Percentiles rank a stretch among this genome's conserved stretches.
Evolutionary conservation across 2,888 invertebrate species (phyloP).

Genomic region (Noctua comes): DNA sequence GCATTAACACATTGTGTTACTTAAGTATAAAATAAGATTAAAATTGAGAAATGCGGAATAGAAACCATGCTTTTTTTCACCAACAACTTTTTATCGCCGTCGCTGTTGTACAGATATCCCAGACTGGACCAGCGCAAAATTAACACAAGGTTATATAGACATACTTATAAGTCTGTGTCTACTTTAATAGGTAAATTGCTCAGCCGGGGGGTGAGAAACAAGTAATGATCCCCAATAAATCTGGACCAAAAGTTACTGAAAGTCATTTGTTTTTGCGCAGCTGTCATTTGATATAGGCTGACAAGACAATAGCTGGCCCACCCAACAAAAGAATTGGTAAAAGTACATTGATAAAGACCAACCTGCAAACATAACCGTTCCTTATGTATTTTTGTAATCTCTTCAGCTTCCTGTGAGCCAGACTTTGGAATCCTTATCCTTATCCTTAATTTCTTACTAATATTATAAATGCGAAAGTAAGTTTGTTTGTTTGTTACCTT

Average conservation of each 20-base stretch:
- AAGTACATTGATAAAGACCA: not conserved
- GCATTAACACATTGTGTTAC: too few species aligned
- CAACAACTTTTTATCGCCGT: not conserved
- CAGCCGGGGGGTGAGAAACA: not conserved
- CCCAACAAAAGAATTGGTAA: not conserved
- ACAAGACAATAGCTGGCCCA: not conserved
- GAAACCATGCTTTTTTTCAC: too few species aligned
- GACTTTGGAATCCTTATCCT: not conserved
- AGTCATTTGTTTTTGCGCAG: not conserved
- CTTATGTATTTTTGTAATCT: not conserved
- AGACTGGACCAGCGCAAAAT: not conserved
- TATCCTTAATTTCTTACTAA: too few species aligned
- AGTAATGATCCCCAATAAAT: constrained; percentile 12
- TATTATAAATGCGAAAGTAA: too few species aligned
- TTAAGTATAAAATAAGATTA: not conserved
- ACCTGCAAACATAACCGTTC: not conserved
- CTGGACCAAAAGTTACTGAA: not conserved
- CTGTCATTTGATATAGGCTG: not conserved
- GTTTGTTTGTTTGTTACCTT: too few species aligned
- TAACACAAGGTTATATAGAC: not conserved
- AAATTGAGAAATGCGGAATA: not conserved
- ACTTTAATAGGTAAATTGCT: not conserved
- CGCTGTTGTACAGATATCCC: not conserved
- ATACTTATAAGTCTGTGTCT: not conserved
- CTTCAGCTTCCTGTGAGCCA: not conserved